A percentile compares a stretch with the other conserved stretches of the same genome.
Conservation (phyloP, 1,140 invertebrate species). For the Micrasema minimum region DNA sequence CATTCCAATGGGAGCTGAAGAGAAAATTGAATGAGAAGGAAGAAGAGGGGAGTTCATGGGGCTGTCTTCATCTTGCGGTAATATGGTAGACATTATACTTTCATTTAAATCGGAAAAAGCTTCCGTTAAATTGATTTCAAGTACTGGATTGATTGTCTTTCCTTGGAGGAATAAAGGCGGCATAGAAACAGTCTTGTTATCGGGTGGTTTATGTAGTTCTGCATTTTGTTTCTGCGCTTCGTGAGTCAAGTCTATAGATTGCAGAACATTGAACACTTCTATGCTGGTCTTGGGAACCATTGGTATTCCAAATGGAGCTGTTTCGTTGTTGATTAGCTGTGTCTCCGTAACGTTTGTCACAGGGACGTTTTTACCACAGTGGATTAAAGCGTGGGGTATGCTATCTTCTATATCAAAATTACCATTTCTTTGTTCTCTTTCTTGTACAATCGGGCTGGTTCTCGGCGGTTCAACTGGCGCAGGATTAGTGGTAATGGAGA, state of each 20-base stretch:
- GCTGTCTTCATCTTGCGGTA: too few relatives aligned
- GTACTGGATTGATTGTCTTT: background rate
- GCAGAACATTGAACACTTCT: conserved; percentile 20
- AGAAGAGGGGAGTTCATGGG: too few relatives aligned
- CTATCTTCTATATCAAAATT: conserved; percentile 10
- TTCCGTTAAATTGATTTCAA: background rate
- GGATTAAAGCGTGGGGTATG: conserved; percentile 16
- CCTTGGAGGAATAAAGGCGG: background rate
- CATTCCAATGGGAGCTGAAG: too few relatives aligned
- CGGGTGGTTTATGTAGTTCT: background rate
- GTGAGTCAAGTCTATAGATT: conserved; percentile 15
- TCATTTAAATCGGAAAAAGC: too few relatives aligned
- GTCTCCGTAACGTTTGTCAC: too few relatives aligned
- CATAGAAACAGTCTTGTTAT: background rate
- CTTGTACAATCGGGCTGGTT: background rate
- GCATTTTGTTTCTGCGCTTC: background rate
- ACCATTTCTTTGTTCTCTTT: background rate
- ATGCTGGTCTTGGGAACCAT: too few relatives aligned
- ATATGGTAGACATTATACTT: too few relatives aligned
- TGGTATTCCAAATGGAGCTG: too few relatives aligned
- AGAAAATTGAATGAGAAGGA: too few relatives aligned
- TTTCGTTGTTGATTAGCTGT: background rate
- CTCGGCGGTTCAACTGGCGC: too few relatives aligned
- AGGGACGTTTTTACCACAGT: background rate
- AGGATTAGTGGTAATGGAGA: too few relatives aligned